Base-by-base conservation (phyloP, 2,888 invertebrate species). In the Calephelis perditalis region DNA sequence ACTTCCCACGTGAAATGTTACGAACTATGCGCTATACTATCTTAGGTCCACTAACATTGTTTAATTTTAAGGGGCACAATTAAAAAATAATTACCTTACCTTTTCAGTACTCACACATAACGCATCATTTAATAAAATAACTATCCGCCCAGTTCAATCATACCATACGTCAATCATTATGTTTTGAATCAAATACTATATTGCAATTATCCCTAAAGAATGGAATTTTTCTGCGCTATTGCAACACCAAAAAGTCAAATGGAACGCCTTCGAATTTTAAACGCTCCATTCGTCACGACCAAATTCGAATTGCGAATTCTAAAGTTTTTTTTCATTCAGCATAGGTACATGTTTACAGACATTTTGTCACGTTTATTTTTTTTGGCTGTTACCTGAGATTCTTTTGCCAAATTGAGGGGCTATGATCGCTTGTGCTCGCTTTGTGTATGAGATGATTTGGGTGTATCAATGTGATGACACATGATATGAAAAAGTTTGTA, bases 281-380 rank as follows among this genome's bases (percentile, higher is more conserved):
- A 77, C 74, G 69, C 76, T 75, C 68, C 72, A 79, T 86, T 83
- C 83, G 86, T 80, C 76, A 80, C 81, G 80, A 75, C 59, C 70
- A 64, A 58, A 63, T 54, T 59, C 59, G 59, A 57, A 60, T 55
- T 76, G 76, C 71, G 71, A 71, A 75, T 79, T 79, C 75, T 73
- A 69, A 77, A 55, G 36, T 15, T 74, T 65, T 60, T 74, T 70
- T 67, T 62, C 76, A 76, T 70, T 72, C 74, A 71, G 65, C 72
- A 76, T 81, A 87, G 89, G 88, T 88, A 90, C 84, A 82, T 90
- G 89, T 89, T 89, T 89, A 85, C 86, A 78, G 84, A 84, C 88
- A 88, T 89, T 89, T 86, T 88, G 88, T 90, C 89, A 90, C 89
- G 89, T 89, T 79, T 80, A 71, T 77, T 80, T 85, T 84, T 84